Conservation (phyloP, 2,888 invertebrate species). For the Tenthredo amoena region DNA sequence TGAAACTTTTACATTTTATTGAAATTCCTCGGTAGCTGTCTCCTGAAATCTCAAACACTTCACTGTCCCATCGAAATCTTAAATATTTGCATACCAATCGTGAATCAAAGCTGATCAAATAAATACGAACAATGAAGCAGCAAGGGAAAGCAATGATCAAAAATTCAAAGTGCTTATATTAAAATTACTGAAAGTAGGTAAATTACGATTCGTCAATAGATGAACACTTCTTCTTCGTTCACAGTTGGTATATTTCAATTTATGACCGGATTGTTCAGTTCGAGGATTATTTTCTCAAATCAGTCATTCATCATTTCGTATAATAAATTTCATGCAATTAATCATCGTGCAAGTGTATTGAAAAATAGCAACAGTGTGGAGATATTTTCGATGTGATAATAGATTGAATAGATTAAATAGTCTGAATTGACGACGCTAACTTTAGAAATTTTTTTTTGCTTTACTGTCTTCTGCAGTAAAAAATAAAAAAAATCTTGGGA, state of each 20-base stretch:
- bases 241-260: neutral
- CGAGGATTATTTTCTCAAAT: neutral
- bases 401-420: conserved; percentile 3
- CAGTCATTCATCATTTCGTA: neutral
- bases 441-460: neutral
- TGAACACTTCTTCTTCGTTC: neutral
- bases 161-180: neutral
- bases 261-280: neutral
- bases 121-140: neutral
- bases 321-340: neutral
- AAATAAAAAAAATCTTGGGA: neutral
- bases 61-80: neutral
- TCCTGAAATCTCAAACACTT: neutral
- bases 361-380: neutral
- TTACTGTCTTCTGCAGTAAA: neutral
- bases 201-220: neutral
- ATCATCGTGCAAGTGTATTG: neutral
- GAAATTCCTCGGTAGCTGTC: neutral
- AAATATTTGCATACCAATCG: neutral
- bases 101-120: neutral
- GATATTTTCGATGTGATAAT: neutral
- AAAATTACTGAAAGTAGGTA: neutral
- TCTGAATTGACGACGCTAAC: neutral
- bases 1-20: neutral
- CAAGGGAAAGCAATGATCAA: neutral